Evolutionary conservation across 2,888 invertebrate species (phyloP), one percentile per base, ranked within the genome.

Genomic region (Spisula solida): DNA sequence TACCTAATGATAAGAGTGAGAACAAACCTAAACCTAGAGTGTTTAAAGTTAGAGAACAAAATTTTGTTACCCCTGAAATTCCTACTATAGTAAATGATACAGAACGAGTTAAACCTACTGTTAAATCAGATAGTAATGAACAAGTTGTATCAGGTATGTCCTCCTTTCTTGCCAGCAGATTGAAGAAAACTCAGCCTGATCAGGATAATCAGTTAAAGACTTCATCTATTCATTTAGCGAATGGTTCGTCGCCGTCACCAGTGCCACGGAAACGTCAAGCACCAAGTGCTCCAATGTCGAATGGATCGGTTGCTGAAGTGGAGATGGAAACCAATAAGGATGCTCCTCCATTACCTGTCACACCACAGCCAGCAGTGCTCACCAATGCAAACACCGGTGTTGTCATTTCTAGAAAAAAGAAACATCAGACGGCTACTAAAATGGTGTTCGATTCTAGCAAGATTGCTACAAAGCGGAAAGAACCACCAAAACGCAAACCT

Each of bases 381-480:
- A 93, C 93, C 31, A 90, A 90, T 41, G 93, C 95, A 83, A 94
- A 94, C 81, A 94, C 95, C 86, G 95, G 95, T 87, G 94, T 94
- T 86, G 88, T 94, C 78, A 92, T 94, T 51, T 88, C 80, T 75
- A 55, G 92, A 79, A 91, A 90, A 81, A 87, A 87, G 56, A 51
- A 81, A 81, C 41, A 89, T 51, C 88, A 88, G 81, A 60, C 85
- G 66, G 70, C 87, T 29, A 85, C 87, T 18, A 92, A 91, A 82
- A 85, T 92, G 84, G 91, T 93, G 80, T 94, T 94, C 89, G 93
- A 93, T 81, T 94, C 94, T 6, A 93, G 93, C 83, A 93, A 92
- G 82, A 94, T 93, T 48, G 89, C 84, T 16, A 90, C 81, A 0
- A 92, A 92, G 56, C 60, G 92, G 48, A 93, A 93, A 92, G 92